These are phyloP conservation scores for Phyllopteryx taeniolatus DNA, from an alignment of 2,113 vertebrate species.

Conservation along the genomic window DNA sequence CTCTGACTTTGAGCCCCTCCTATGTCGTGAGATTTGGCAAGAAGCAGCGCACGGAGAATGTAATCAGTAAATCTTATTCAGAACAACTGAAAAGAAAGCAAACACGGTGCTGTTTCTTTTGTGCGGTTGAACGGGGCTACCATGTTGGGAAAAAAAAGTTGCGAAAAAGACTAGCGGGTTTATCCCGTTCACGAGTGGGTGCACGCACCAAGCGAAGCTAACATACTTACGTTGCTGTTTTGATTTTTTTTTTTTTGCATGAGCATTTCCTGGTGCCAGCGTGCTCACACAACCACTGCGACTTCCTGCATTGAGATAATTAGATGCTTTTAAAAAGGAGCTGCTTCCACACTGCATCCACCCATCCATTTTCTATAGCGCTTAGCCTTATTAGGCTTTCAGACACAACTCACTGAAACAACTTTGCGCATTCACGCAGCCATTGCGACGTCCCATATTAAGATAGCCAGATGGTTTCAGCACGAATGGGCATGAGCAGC, in stretches of 20 bases:
- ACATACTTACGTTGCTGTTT: not conserved
- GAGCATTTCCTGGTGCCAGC: not conserved
- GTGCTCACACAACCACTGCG: not conserved
- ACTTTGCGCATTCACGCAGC: not conserved
- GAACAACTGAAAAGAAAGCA: conserved; percentile 28
- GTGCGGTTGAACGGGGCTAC: not conserved
- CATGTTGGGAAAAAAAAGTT: conserved; percentile 5
- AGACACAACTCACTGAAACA: no score
- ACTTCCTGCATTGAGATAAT: not conserved
- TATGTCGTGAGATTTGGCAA: conserved; percentile 1
- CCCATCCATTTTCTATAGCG: not conserved
- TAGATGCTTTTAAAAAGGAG: not conserved
- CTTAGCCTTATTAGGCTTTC: not conserved
- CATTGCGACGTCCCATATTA: not conserved
- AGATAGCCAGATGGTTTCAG: not conserved
- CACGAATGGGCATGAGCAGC: not conserved
- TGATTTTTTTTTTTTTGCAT: not conserved
- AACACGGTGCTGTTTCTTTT: conserved; percentile 31
- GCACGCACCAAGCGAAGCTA: not conserved
- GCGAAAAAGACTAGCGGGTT: not conserved
- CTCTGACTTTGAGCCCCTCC: conserved; percentile 15
- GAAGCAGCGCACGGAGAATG: conserved; percentile 15
- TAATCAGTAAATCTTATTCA: conserved; percentile 34
- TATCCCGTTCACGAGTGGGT: not conserved
- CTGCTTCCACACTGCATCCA: not conserved